phyloP scores from a whole-genome alignment of 2,113 vertebrate species.

The Siphamia tubifer region DNA sequence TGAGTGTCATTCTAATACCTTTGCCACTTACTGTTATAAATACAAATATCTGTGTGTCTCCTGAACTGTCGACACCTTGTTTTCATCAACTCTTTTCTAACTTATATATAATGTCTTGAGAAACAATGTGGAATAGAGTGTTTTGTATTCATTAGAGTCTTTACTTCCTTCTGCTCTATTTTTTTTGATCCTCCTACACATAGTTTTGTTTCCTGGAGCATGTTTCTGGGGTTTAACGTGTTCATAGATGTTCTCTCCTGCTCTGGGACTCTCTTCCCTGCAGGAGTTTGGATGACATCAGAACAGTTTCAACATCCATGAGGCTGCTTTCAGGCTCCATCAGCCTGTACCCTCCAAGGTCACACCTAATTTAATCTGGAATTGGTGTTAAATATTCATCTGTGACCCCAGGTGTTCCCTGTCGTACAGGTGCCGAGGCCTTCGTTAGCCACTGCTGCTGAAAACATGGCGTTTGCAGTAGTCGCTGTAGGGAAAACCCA shows the following conservation, averaged over 20 bases:
- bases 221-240: too few relatives aligned
- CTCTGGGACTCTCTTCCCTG: conserved; percentile 21
- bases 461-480: conserved; percentile 26
- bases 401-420: conserved; percentile 64
- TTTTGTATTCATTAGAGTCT: too few relatives aligned
- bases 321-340: conserved; percentile 51
- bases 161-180: too few relatives aligned
- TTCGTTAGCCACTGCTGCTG: conserved; percentile 51
- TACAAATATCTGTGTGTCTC: too few relatives aligned
- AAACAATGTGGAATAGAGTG: too few relatives aligned
- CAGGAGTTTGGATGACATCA: conserved; percentile 33
- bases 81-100: too few relatives aligned
- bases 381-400: conserved; percentile 75
- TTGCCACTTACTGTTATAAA: too few relatives aligned
- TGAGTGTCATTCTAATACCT: too few relatives aligned
- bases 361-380: conserved; percentile 71
- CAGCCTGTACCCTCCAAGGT: conserved; percentile 65
- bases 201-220: too few relatives aligned
- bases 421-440: conserved; percentile 2
- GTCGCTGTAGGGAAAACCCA: conserved; percentile 56
- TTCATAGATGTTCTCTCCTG: conserved; percentile 12
- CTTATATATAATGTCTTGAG: too few relatives aligned
- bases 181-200: too few relatives aligned
- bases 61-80: too few relatives aligned
- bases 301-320: conserved; percentile 41